A percentile compares a stretch with the other conserved stretches of the same genome.
phyloP scores from a whole-genome alignment of 2,113 vertebrate genomes.

The Cryptomyrus ogoouensis region DNA sequence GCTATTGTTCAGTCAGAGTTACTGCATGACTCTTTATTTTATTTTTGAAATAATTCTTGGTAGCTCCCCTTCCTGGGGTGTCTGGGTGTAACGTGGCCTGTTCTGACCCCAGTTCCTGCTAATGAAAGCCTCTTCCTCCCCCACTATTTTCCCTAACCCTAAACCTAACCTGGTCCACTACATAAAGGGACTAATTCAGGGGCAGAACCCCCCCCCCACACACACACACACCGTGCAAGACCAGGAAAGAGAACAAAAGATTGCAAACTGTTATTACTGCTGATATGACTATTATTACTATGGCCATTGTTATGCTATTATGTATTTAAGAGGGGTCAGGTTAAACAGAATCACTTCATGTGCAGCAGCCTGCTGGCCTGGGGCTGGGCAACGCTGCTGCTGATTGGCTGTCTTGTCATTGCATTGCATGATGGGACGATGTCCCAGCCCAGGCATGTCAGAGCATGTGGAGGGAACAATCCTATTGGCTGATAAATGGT shows the following conservation, averaged over 20 bases:
- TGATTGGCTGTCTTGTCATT: not conserved
- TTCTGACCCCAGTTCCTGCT: not conserved
- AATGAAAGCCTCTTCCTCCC: not conserved
- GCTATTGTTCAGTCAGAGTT: not conserved
- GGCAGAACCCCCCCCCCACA: not conserved
- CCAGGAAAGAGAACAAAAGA: slow-evolving; percentile 4
- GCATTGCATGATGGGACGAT: not conserved
- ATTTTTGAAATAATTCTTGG: not conserved
- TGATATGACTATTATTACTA: not conserved
- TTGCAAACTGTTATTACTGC: not conserved
- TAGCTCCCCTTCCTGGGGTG: not conserved
- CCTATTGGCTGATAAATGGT: not conserved
- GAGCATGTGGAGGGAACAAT: not conserved
- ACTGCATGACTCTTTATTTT: not conserved
- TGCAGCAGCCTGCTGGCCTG: not conserved
- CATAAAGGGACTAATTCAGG: not conserved
- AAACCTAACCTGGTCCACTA: not conserved
- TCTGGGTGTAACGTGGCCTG: not conserved
- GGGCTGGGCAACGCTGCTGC: not conserved
- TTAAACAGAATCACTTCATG: not conserved
- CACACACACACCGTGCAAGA: not conserved
- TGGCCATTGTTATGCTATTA: not conserved
- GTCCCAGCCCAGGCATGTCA: not conserved
- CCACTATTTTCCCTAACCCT: not conserved
- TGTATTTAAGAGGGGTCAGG: not conserved